Evolutionary conservation across 2,113 vertebrate genomes (phyloP).

Genomic region (Spermophilus dauricus): DNA sequence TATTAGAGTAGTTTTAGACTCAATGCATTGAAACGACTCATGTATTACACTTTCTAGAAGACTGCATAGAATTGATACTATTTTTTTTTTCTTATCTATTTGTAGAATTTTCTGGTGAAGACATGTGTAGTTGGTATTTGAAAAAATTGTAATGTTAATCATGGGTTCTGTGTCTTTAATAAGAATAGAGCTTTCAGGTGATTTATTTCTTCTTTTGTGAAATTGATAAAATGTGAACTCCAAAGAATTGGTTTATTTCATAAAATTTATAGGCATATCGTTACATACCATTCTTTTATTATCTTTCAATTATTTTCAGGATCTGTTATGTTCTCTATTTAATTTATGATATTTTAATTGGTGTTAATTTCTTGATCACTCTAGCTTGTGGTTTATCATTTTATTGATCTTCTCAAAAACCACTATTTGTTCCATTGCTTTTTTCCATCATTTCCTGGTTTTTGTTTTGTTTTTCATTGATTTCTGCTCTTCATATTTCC

Average conservation of each 20-base stretch:
- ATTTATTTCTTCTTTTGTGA: slow-evolving; percentile 9
- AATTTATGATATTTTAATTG: neutral
- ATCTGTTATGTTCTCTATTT: neutral
- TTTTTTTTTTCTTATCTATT: neutral
- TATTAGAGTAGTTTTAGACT: neutral
- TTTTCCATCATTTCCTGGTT: neutral
- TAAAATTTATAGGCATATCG: neutral
- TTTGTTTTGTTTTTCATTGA: neutral
- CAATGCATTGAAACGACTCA: neutral
- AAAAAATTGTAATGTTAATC: neutral
- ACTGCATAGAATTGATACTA: neutral
- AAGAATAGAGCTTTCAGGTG: neutral
- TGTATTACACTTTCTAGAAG: neutral
- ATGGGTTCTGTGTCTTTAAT: neutral
- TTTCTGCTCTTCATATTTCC: neutral
- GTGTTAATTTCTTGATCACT: neutral
- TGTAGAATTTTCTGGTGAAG: neutral
- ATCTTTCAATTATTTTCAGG: neutral
- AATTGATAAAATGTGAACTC: neutral
- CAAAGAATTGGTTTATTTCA: neutral
- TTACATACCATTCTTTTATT: neutral
- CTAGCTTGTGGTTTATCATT: neutral
- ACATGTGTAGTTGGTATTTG: neutral
- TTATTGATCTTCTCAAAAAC: neutral
- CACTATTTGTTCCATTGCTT: neutral